A percentile compares a stretch with the other conserved stretches of the same genome.
These are phyloP conservation scores for Aurelia sp. DNA, from an alignment of 30 jellyfish, hydroid and myxozoan species.

Conservation along the genomic window DNA sequence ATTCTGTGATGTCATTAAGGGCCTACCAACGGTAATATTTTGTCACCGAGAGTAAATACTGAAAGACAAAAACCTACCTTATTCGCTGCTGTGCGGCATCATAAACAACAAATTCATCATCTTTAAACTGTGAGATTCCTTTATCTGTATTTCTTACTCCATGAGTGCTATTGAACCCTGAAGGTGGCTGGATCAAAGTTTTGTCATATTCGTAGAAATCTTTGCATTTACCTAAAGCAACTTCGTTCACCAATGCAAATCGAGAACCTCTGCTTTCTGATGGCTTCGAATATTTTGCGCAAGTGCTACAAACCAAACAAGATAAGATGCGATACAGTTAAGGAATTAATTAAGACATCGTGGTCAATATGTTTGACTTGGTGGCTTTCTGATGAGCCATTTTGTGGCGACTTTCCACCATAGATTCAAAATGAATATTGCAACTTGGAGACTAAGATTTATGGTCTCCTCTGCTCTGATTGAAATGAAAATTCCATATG, in stretches of 20 bases:
- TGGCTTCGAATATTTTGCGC: slow-evolving; percentile 78
- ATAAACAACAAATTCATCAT: slow-evolving; percentile 84
- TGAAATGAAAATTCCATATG: too few relatives aligned
- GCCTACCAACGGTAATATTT: too few relatives aligned
- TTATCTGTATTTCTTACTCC: slow-evolving; percentile 55
- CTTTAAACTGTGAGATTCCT: slow-evolving; percentile 66
- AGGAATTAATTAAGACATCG: too few relatives aligned
- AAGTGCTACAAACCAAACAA: slow-evolving; percentile 43
- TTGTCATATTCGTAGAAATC: slow-evolving; percentile 45
- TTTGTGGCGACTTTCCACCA: too few relatives aligned
- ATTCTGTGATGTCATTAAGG: too few relatives aligned
- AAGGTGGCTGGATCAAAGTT: slow-evolving; percentile 70
- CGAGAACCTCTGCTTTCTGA: slow-evolving; percentile 69
- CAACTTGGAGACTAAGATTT: too few relatives aligned
- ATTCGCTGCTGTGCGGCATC: slow-evolving; percentile 72
- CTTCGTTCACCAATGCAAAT: slow-evolving; percentile 76
- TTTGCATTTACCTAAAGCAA: slow-evolving; percentile 83
- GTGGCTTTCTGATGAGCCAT: too few relatives aligned
- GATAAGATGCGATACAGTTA: too few relatives aligned
- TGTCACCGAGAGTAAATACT: too few relatives aligned
- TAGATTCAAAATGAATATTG: too few relatives aligned
- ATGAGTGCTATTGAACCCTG: slow-evolving; percentile 87
- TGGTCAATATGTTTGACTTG: too few relatives aligned
- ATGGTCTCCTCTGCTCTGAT: too few relatives aligned
- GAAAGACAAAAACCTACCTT: slow-evolving; percentile 23